phyloP scores from a whole-genome alignment of 2,797 vertebrate species.

The Halcyon smyrnensis region DNA sequence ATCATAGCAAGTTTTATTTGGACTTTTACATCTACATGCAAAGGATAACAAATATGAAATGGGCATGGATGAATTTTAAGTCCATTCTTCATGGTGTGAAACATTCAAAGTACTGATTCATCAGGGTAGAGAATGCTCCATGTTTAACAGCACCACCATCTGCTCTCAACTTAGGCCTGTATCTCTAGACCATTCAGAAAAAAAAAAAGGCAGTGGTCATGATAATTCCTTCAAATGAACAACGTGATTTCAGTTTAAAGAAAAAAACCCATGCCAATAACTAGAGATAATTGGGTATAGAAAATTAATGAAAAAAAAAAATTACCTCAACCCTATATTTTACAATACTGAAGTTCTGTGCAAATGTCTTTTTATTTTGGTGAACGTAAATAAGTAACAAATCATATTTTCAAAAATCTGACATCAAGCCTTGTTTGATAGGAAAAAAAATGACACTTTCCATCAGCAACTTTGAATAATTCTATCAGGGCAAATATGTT shows the following conservation, averaged over 20 bases:
- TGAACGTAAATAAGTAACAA: not conserved
- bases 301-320: not conserved
- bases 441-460: not conserved
- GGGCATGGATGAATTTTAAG: not conserved
- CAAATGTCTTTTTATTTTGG: not conserved
- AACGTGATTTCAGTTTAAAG: not conserved
- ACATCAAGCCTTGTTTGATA: not conserved
- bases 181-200: not conserved
- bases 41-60: not conserved
- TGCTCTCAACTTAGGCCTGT: not conserved
- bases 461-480: not conserved
- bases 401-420: not conserved
- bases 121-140: not conserved
- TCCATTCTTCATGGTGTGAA: not conserved
- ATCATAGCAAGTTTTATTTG: not conserved
- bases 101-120: not conserved
- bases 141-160: not conserved
- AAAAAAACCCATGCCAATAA: not conserved
- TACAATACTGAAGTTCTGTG: not conserved
- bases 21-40: not conserved
- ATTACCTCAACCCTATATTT: not conserved
- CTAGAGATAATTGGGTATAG: not conserved
- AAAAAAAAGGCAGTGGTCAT: not conserved
- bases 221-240: not conserved
- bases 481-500: not conserved